Base-by-base conservation (phyloP, 2,113 vertebrate species). In the Cyprinus carpio region DNA sequence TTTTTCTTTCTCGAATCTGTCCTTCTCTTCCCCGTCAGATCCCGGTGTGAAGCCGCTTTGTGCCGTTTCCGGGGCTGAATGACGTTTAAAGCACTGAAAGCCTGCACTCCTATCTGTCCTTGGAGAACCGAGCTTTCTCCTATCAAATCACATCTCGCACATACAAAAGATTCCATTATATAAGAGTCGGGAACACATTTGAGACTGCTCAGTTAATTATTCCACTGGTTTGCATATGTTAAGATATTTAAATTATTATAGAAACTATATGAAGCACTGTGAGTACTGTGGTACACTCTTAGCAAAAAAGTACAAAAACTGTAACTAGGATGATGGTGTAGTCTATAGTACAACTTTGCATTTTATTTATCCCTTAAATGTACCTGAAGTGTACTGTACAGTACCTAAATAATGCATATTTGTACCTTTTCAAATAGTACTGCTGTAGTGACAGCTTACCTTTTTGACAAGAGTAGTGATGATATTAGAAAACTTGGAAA, bases 1-100 rank as follows among this genome's bases (percentile, higher is more conserved):
- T 74, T 84, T 80, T 86, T 79, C 87, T 87, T 85, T 84, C 89
- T 87, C 89, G 56, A 23, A 37, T 37, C 31, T 69, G 31, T 37
- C 31, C 67, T 40, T 75, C 40, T 75, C 6, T 49, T 49, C 12
- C 11, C 25, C 40, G 8, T 43, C 37, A 49, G 72, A 75, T 75
- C 25, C 43, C 13, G 46, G 20, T 58, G 75, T 37, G 75, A 77
- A 58, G 27, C 29, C 27, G n/a, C 71, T 46, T 46, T 75, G 37
- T 49, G 72, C 12, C 16, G 40, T 9, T 29, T 27, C 8, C 7
- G 49, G 2, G 29, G 49, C 18, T 6, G 75, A 56, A 12, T 56
- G 46, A 77, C 49, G 16, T 34, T 34, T 29, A 56, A 56, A 56
- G 49, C 71, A 3, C 23, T 46, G 71, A 74, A 74, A 74, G 37